Base-by-base conservation (phyloP, 92 coral and sea anemone species). In the Porites lobata region DNA sequence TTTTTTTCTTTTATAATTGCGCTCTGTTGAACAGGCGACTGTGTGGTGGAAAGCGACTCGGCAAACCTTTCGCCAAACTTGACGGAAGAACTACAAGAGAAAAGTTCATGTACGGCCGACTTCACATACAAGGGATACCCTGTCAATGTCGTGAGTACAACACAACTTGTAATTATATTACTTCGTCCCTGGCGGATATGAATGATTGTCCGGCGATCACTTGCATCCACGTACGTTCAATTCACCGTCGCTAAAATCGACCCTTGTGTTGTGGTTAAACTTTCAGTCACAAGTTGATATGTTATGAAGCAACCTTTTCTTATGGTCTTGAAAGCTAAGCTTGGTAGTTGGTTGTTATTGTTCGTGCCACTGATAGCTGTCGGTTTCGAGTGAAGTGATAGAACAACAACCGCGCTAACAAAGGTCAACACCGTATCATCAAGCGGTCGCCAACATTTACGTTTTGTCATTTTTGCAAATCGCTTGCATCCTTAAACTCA, bases 61-160 rank as follows among this genome's bases (percentile, higher is more conserved):
- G 92, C 96, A 26, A 94, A 90, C 72, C 88, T 77, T 22, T 84
- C 98, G 11, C 91, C 77, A 43, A 87, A 86, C 57, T 85, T 86
- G 61, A 91, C 85, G 56, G 99, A 91, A 77, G 91, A 91, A 32
- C 89, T 91, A 51, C 77, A 86, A 79, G 96, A 97, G 52, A 97
- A 92, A 63, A 78, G 87, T 53, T 92, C 96, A 69, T 93, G 94
- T 86, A 98, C 99, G 71, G 98, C 99, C 65, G 95, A 95, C 86
- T 95, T 93, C 88, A 95, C 96, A 17, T 98, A 98, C 85, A 96
- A 96, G 82, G 99, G 99, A 1, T 98, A 98, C 87, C 98, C 98
- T 51, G 99, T 98, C 90, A 98, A 98, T 83, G 88, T 96, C 80
- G 99, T 98, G 79, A 95, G 99, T 93, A 74, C 14, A 74, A 74